Percentiles rank a stretch among this genome's conserved stretches.
Evolutionary conservation across 2,797 vertebrate genomes (phyloP).

Genomic region (Galago senegalensis): DNA sequence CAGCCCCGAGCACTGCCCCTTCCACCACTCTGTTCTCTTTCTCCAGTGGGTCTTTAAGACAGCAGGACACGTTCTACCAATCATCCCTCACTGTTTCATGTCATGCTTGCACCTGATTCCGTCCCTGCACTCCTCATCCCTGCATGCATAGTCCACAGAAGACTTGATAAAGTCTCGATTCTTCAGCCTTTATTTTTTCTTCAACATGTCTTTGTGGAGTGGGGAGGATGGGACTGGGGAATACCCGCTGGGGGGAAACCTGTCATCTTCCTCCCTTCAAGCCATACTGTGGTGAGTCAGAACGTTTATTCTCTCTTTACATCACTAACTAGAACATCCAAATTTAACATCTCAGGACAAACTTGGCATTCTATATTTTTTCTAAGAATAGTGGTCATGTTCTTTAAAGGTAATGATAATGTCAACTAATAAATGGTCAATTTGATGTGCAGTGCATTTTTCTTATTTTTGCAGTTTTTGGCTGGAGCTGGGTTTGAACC

Average conservation of each 20-base stretch:
- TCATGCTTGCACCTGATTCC: background rate
- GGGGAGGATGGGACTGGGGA: background rate
- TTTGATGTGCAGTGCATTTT: background rate
- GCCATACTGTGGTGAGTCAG: background rate
- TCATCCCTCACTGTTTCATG: background rate
- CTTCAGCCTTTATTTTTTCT: background rate
- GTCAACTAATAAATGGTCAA: background rate
- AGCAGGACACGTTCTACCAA: background rate
- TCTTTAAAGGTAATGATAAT: background rate
- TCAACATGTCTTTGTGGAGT: background rate
- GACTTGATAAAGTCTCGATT: background rate
- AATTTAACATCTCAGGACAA: background rate
- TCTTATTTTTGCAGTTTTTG: too few relatives aligned
- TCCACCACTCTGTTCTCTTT: background rate
- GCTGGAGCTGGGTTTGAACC: too few relatives aligned
- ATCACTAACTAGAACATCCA: background rate
- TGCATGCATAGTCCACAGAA: background rate
- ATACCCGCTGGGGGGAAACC: background rate
- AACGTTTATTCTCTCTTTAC: background rate
- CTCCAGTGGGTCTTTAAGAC: background rate
- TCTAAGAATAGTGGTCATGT: background rate
- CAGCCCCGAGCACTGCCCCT: background rate
- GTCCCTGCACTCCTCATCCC: background rate
- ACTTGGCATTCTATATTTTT: constrained; percentile 10
- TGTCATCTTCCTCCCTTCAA: background rate